Conservation (phyloP, 2,797 vertebrate genomes). For the Nyctalus aviator region DNA sequence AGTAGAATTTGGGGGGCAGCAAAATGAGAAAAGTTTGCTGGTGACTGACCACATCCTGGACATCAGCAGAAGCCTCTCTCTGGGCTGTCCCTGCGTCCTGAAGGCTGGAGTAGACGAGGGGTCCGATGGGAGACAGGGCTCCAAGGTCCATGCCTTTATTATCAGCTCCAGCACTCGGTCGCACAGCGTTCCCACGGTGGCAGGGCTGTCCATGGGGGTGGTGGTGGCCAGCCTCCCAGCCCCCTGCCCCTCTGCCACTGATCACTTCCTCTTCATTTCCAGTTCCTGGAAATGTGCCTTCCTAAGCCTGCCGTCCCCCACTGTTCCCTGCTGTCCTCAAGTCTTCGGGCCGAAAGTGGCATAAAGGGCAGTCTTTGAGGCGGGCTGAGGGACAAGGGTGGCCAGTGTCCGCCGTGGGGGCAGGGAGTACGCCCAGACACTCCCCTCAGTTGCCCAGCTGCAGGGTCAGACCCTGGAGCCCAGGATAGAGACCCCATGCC, state of each 20-base stretch:
- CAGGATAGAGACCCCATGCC: not conserved
- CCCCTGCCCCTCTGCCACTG: not conserved
- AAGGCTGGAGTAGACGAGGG: not conserved
- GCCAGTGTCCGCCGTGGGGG: not conserved
- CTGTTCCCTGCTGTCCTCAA: not conserved
- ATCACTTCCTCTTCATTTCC: not conserved
- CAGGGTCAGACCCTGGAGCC: not conserved
- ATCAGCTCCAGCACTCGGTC: too few species aligned
- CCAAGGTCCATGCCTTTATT: not conserved
- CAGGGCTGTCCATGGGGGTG: not conserved
- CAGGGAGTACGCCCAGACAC: not conserved
- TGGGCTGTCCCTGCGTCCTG: not conserved
- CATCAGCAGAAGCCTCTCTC: not conserved
- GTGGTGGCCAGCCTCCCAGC: rapidly evolving
- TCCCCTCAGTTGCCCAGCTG: not conserved
- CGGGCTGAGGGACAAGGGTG: not conserved
- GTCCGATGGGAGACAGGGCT: not conserved
- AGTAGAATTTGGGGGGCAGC: not conserved
- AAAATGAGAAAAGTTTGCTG: conserved; percentile 66
- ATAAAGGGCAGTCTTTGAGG: conserved; percentile 31
- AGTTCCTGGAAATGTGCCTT: not conserved
- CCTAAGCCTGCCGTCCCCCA: not conserved
- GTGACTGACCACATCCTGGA: not conserved
- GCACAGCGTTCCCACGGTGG: rapidly evolving
- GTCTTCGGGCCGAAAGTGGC: conserved; percentile 63